Evolutionary conservation across 2,113 vertebrate genomes (phyloP).

Genomic region (Engraulis encrasicolus): DNA sequence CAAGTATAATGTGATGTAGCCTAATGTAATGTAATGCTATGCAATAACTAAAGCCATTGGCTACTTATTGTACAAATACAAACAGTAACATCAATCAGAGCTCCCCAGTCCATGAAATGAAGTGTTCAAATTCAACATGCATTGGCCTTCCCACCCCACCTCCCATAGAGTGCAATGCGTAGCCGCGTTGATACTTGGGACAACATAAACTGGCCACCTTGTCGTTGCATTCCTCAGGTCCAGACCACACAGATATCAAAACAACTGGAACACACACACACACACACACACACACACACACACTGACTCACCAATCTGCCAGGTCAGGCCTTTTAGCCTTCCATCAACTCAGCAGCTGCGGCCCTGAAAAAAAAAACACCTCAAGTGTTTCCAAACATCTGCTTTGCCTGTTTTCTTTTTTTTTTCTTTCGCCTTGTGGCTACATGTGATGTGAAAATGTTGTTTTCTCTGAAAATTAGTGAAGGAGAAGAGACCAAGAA

Average conservation of each 20-base stretch:
- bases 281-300: no score
- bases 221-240: slow-evolving; percentile 22
- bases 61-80: no score
- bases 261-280: slow-evolving; percentile 13
- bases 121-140: neutral
- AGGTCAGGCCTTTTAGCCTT: neutral
- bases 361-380: slow-evolving; percentile 20
- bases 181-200: slow-evolving; percentile 18
- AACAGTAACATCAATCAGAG: no score
- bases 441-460: no score
- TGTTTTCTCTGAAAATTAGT: slow-evolving; percentile 32
- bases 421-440: slow-evolving; percentile 23
- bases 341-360: slow-evolving; percentile 30
- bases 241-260: slow-evolving; percentile 33
- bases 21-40: no score
- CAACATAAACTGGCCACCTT: slow-evolving; percentile 25
- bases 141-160: neutral
- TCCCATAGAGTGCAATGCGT: neutral
- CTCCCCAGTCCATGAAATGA: neutral
- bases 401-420: slow-evolving; percentile 32
- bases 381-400: slow-evolving; percentile 37
- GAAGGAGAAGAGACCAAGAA: neutral
- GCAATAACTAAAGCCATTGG: no score
- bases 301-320: neutral
- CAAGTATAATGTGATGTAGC: no score